Percentiles rank a stretch among this genome's conserved stretches.
Conservation (phyloP, 1,140 invertebrate genomes). For the Eulimnadia texana region DNA sequence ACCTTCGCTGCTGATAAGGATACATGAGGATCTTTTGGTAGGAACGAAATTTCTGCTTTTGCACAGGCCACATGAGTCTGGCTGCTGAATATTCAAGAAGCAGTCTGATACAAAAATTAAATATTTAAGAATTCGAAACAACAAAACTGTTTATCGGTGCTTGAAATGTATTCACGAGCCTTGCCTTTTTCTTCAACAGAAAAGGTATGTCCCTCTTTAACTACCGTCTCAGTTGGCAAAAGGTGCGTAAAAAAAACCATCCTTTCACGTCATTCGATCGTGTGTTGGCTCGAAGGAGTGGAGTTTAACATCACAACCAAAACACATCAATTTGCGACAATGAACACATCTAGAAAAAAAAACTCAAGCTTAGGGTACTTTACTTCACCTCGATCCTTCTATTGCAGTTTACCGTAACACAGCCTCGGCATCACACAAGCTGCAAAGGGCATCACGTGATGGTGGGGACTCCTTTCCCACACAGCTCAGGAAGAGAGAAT, state of each 20-base stretch:
- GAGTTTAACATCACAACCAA: neutral
- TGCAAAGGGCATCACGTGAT: neutral
- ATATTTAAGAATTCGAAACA: too few relatives aligned
- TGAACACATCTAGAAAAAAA: neutral
- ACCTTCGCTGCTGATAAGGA: neutral
- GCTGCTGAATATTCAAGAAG: neutral
- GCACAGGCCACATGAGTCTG: neutral
- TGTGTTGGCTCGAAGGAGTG: neutral
- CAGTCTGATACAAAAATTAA: neutral
- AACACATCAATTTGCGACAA: neutral
- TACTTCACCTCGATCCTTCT: neutral
- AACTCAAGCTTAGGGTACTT: too few relatives aligned
- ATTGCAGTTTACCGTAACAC: neutral
- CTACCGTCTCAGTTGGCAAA: neutral
- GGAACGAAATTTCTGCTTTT: too few relatives aligned
- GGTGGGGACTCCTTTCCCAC: neutral
- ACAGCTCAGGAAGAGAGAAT: neutral
- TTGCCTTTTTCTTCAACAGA: neutral
- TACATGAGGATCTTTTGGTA: neutral
- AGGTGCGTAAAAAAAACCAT: neutral
- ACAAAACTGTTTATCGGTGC: too few relatives aligned
- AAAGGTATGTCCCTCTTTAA: neutral
- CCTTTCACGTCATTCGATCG: neutral
- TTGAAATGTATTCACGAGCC: too few relatives aligned
- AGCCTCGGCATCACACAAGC: neutral